phyloP scores from a whole-genome alignment of 2,888 invertebrate species.

The Halictus quadricinctus region DNA sequence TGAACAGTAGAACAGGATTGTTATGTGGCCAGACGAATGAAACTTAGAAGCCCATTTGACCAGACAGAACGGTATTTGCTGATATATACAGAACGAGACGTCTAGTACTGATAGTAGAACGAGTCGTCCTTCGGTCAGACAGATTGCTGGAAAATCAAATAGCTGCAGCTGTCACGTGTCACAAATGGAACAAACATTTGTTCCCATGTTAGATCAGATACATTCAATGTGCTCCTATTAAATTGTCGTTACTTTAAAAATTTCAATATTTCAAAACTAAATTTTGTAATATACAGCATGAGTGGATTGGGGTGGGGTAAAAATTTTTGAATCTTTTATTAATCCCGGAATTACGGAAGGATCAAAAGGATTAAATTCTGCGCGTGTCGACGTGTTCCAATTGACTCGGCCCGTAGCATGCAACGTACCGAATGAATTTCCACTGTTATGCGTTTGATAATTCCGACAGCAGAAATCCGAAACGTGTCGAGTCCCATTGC shows the following conservation, averaged over 20 bases:
- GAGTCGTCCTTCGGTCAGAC: neutral
- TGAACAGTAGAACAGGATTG: neutral
- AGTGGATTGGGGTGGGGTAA: neutral
- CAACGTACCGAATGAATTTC: neutral
- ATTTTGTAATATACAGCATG: neutral
- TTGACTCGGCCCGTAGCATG: neutral
- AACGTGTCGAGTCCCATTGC: neutral
- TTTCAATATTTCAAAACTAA: neutral
- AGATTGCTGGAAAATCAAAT: neutral
- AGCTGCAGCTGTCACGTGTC: too few relatives aligned
- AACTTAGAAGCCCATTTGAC: neutral
- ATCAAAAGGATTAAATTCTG: neutral
- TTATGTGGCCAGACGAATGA: neutral
- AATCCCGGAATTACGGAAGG: neutral
- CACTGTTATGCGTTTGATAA: neutral
- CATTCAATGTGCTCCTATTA: too few relatives aligned
- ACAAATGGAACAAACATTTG: neutral
- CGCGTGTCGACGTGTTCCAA: neutral
- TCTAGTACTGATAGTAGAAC: neutral
- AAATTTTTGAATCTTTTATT: neutral
- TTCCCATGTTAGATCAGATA: neutral
- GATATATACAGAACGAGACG: neutral
- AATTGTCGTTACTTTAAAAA: too few relatives aligned
- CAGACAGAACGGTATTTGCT: neutral
- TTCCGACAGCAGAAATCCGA: neutral